These are phyloP conservation scores for Athene noctua DNA, from an alignment of 2,113 vertebrate species.

Conservation along the genomic window DNA sequence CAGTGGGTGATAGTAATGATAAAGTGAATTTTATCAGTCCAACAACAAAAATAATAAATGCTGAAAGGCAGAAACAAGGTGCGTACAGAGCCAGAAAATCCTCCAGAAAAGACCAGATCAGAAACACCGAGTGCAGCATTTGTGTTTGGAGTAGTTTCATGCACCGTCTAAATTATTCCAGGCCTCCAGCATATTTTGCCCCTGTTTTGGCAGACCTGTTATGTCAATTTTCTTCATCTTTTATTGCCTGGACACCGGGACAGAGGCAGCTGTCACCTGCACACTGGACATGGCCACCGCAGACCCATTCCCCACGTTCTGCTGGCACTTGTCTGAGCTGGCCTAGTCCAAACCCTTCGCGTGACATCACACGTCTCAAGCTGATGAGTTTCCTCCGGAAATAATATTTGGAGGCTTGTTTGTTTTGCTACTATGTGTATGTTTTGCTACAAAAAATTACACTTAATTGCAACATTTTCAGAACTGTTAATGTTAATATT, in stretches of 20 bases:
- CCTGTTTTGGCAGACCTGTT: not conserved
- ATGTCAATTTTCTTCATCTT: not conserved
- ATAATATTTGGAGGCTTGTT: not conserved
- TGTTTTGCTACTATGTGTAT: conserved; percentile 40
- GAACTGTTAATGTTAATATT: conserved; percentile 45
- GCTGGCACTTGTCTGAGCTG: not conserved
- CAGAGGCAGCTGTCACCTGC: not conserved
- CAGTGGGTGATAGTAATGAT: not conserved
- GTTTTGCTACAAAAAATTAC: conserved; percentile 23
- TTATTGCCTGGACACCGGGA: not conserved
- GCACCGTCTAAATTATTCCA: not conserved
- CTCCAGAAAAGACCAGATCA: not conserved
- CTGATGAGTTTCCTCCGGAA: not conserved
- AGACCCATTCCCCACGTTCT: not conserved
- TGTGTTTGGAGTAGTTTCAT: not conserved
- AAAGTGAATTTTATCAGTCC: not conserved
- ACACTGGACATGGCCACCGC: accelerated
- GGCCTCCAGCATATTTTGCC: not conserved
- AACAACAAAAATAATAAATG: not conserved
- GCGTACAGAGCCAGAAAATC: not conserved
- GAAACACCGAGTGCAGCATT: accelerated
- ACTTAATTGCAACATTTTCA: conserved; percentile 56
- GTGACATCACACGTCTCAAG: not conserved
- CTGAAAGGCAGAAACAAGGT: not conserved
- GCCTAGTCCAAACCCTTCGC: not conserved